phyloP scores from a whole-genome alignment of 2,888 invertebrate species.

The Maniola hyperantus region DNA sequence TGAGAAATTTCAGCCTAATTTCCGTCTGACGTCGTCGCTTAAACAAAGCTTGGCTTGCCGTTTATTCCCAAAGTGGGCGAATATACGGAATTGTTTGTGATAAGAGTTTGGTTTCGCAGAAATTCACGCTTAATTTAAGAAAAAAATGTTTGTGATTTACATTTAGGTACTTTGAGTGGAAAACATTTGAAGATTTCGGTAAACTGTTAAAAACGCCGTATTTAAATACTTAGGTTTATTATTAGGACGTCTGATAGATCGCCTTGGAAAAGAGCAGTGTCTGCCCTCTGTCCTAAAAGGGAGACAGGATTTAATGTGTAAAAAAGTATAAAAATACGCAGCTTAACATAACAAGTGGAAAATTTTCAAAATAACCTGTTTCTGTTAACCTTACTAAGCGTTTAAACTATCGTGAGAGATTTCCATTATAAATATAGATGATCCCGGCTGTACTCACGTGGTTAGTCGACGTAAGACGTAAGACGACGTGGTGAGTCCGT shows the following conservation, averaged over 20 bases:
- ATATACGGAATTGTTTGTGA: conserved; percentile 23
- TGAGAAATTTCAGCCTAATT: conserved; percentile 15
- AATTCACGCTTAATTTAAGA: conserved; percentile 5
- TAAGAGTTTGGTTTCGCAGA: conserved; percentile 13
- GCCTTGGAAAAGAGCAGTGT: too few species aligned
- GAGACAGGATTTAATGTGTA: too few species aligned
- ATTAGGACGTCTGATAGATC: too few species aligned
- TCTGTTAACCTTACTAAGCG: too few species aligned
- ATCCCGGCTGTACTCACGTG: too few species aligned
- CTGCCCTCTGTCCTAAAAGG: too few species aligned
- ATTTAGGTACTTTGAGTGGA: background rate
- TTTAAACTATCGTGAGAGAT: too few species aligned
- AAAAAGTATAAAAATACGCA: too few species aligned
- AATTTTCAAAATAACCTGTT: conserved; percentile 84
- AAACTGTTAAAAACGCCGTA: background rate
- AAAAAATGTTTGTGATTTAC: conserved; percentile 11
- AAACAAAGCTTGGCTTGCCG: conserved; percentile 24
- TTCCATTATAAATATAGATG: too few species aligned
- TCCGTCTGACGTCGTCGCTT: conserved; percentile 17
- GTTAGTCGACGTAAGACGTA: too few species aligned
- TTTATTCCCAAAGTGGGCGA: conserved; percentile 23
- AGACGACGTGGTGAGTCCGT: too few species aligned
- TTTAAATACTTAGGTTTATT: background rate
- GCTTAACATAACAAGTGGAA: too few species aligned
- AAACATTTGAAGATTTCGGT: conserved; percentile 7